Evolutionary conservation across 1,140 invertebrate species (phyloP).

Genomic region (Drosophila sp.): DNA sequence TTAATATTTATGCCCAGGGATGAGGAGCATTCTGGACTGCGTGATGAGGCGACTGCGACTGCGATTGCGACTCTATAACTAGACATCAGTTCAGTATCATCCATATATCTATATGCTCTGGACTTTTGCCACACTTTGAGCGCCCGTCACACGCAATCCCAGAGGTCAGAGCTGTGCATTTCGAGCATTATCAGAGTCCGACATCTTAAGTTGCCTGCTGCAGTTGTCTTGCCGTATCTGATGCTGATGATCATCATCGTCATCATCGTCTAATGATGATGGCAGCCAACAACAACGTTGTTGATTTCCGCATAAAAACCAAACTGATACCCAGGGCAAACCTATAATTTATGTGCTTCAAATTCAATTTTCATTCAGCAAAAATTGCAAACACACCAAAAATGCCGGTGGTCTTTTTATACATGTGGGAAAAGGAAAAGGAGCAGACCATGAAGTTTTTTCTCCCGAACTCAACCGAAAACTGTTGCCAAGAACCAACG

Average conservation of each 20-base stretch:
- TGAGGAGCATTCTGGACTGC: slow-evolving; percentile 51
- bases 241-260: slow-evolving; percentile 37
- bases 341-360: slow-evolving; percentile 79
- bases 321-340: slow-evolving; percentile 66
- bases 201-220: slow-evolving; percentile 45
- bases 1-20: slow-evolving; percentile 79
- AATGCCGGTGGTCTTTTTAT: slow-evolving; percentile 65
- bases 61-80: slow-evolving; percentile 45
- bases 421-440: slow-evolving; percentile 51
- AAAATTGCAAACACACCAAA: slow-evolving; percentile 65
- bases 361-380: slow-evolving; percentile 81
- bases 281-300: slow-evolving; percentile 32
- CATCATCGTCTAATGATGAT: slow-evolving; percentile 60
- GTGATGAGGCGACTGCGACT: slow-evolving; percentile 67
- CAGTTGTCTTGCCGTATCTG: slow-evolving; percentile 24
- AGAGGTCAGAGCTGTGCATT: slow-evolving; percentile 46
- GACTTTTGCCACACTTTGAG: slow-evolving; percentile 64
- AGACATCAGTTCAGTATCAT: slow-evolving; percentile 8
- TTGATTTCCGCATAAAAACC: slow-evolving; percentile 70
- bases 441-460: slow-evolving; percentile 36
- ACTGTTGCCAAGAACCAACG: slow-evolving; percentile 34
- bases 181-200: slow-evolving; percentile 40
- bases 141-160: slow-evolving; percentile 44
- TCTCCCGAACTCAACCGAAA: slow-evolving; percentile 23
- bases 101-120: slow-evolving; percentile 10